Evolutionary conservation across 2,888 invertebrate genomes (phyloP), one percentile per base, ranked within the genome.

Genomic region (Plagodis dolabraria): DNA sequence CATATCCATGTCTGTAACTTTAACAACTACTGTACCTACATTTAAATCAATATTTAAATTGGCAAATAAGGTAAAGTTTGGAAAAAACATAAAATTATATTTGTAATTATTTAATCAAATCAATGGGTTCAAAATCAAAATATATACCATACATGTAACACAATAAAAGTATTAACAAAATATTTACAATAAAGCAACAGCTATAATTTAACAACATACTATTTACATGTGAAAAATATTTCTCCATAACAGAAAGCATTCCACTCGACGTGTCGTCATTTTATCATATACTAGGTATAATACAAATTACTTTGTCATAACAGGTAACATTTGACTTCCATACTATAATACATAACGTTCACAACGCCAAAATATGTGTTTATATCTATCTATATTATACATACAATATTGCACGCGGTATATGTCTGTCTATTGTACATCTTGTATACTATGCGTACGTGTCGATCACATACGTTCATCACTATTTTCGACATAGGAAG

Each of bases 271-370:
- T 76, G 76, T 79, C 72, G 62, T 70, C 76, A 74, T 76, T 76
- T 78, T 79, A 76, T 83, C 76, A 10, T 83, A 81, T 84, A 82
- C 82, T 90, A 67, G 58, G 56, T 69, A 89, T 86, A 86, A 86
- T 89, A 91, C 90, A 91, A 85, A 86, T 89, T 86, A 90, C 85
- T 91, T 92, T 89, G 88, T 89, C 89, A 90, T 90, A 92, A 92
- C 92, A 92, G 92, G 92, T 92, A 92, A 92, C 92, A 92, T 92
- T 87, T 91, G 92, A 92, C 92, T 92, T 92, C 83, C 87, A 89
- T 85, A 86, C 85, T 89, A 89, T 89, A 88, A 86, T 90, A 91
- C 89, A 90, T 85, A 91, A 92, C 92, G 90, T 92, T 92, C 89
- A 92, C 89, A 92, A 92, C 92, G 92, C 89, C 87, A 89, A 89